Base-by-base conservation (phyloP, 2,888 invertebrate genomes). In the Carterocephalus palaemon region DNA sequence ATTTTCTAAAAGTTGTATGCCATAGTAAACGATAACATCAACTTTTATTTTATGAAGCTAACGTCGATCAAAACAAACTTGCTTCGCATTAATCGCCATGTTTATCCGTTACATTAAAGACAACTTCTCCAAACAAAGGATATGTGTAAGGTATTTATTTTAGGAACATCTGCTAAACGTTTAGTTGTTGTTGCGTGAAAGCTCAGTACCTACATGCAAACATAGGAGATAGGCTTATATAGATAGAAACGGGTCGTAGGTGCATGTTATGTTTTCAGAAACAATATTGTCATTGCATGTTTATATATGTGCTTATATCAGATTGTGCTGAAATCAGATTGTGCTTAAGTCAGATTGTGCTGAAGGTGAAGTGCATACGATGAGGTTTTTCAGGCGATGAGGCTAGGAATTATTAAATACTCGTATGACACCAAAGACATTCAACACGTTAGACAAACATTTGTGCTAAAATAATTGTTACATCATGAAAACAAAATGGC, bases 21-120 rank as follows among this genome's bases (percentile, higher is more conserved):
- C 24, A 17, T 26, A 26, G 17, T 17, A 5, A 24, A 15, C 29
- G 39, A 22, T 39, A 12, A 9, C 22, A 39, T 31, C n/a, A 22
- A 29, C 39, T 16, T 29, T 50, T 49, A 52, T 57, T 62, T 63
- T 59, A 62, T 48, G 62, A 53, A 56, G 58, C 42, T 36, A 37
- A 36, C 32, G 47, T 54, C 54, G 60, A 62, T 58, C 56, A 61
- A 57, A 60, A 62, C 60, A 58, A 61, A 61, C 58, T 59, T 49
- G 29, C 41, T 46, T 51, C 33, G 47, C 40, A 57, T 54, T 57
- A 62, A 60, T 62, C 58, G 54, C 54, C 52, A 48, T 60, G 57
- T 62, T 62, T 62, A 62, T 57, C 52, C 52, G 52, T 54, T 51
- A 53, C 49, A 52, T 41, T 48, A 52, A 41, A 51, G 34, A 46